These are phyloP conservation scores for Ageneiosus marmoratus DNA, from an alignment of 2,113 vertebrate species.

Conservation along the genomic window DNA sequence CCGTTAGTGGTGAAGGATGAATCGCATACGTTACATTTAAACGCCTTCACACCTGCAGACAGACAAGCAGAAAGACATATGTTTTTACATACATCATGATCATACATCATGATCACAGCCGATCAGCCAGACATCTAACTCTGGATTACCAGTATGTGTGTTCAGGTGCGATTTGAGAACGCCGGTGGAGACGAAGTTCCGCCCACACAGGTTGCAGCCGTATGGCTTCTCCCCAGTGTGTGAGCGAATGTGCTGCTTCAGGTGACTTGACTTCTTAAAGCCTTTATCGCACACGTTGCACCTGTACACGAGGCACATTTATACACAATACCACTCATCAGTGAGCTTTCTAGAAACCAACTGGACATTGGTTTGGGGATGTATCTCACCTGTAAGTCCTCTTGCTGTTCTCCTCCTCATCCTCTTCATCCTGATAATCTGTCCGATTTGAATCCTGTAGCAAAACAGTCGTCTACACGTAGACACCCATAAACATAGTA, in stretches of 20 bases:
- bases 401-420: conserved; percentile 87
- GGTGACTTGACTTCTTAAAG: conserved; percentile 97
- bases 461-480: conserved; percentile 80
- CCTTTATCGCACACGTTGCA: conserved; percentile 91
- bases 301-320: conserved; percentile 60
- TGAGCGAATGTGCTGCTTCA: conserved; percentile 95
- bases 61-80: neutral
- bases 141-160: conserved; percentile 87
- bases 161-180: conserved; percentile 97
- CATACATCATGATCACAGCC: neutral
- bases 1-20: conserved; percentile 96
- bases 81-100: too few species aligned
- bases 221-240: conserved; percentile 97
- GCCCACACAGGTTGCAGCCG: conserved; percentile 87
- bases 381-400: conserved; percentile 84
- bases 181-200: conserved; percentile 92
- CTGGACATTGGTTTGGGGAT: neutral
- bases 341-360: neutral
- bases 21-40: conserved; percentile 87
- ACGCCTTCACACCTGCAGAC: conserved; percentile 87
- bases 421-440: conserved; percentile 88
- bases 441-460: conserved; percentile 83
- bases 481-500: conserved; percentile 55
- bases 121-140: neutral
- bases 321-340: neutral